Base-by-base conservation (phyloP, 2,113 vertebrate genomes). In the Miniopterus natalensis region DNA sequence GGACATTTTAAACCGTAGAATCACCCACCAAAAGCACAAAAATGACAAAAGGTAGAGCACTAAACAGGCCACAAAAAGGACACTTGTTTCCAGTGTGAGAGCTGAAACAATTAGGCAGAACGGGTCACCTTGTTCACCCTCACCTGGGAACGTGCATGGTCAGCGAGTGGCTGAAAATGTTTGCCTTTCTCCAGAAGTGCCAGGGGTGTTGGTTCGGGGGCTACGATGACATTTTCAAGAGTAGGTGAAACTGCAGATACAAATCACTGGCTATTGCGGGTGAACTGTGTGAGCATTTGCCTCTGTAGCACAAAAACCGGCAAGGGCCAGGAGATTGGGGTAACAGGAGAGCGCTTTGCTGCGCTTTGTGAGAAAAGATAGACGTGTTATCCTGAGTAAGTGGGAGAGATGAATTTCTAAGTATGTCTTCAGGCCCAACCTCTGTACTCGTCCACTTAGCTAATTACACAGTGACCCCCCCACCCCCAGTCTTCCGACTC, bases 361-460 rank as follows among this genome's bases (percentile, higher is more conserved):
- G 0, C 5, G 12, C 80, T 5, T 29, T 70, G 55, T 55, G 1
- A 74, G 51, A 70, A 31, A 27, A 84, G 11, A 42, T 13, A 61
- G 2, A 11, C 0, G 0, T 51, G 3, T 42, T 1, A 11, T 5
- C 9, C 71, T 68, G 7, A 4, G 23, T 29, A 0, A 15, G 0
- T 6, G 36, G 47, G 36, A 74, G 12, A 73, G 70, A 18, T 3
- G 20, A 7, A 8, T 57, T n/a, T n/a, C 63, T 49, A 40, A 61
- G 53, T 6, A 1, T 63, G 71, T 20, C 31, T 12, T 29, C 17
- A 20, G 25, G 17, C 40, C 23, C 12, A 10, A 1, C 80, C 20
- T 77, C 77, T 84, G 3, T 17, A 8, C 12, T 57, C 3, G 1
- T 20, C 45, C 14, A 3, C 45, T 17, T 31, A 21, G 0, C 21